Evolutionary conservation across 2,888 invertebrate genomes (phyloP).

Genomic region (Ptychoptera albimana): DNA sequence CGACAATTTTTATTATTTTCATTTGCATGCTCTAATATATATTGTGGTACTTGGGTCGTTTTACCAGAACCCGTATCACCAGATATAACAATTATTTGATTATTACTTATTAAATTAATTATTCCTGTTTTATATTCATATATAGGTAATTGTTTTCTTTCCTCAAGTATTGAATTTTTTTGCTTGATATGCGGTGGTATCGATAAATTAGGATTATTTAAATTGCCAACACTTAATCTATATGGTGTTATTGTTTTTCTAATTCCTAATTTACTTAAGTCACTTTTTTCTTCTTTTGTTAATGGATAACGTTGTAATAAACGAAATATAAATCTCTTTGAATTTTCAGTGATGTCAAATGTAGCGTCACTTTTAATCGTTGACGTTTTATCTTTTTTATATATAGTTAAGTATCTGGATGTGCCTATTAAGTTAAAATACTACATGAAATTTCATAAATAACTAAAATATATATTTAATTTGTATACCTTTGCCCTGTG

Average conservation of each 20-base stretch:
- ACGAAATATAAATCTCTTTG: constrained; percentile 43
- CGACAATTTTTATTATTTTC: constrained; percentile 47
- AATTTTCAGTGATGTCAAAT: constrained; percentile 44
- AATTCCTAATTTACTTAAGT: constrained; percentile 43
- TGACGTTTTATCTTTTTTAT: constrained; percentile 49
- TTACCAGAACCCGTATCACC: constrained; percentile 90
- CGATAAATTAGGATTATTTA: background rate
- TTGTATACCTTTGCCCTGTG: constrained; percentile 55
- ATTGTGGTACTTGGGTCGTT: constrained; percentile 91
- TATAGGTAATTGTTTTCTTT: constrained; percentile 52
- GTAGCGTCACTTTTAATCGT: constrained; percentile 50
- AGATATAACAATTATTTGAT: constrained; percentile 57
- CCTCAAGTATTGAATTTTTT: constrained; percentile 18
- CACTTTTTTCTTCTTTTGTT: constrained; percentile 51
- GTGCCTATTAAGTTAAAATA: constrained; percentile 37
- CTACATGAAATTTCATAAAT: background rate
- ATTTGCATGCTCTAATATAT: constrained; percentile 62
- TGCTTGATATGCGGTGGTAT: constrained; percentile 1
- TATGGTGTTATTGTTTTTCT: constrained; percentile 19
- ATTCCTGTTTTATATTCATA: constrained; percentile 48
- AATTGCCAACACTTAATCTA: constrained; percentile 2
- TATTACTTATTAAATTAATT: constrained; percentile 43
- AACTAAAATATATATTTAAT: background rate
- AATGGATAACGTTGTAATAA: constrained; percentile 39
- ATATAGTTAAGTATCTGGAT: constrained; percentile 50